Evolutionary conservation across 2,113 vertebrate species (phyloP), one percentile per base, ranked within the genome.

Genomic region (Geothlypis trichas): DNA sequence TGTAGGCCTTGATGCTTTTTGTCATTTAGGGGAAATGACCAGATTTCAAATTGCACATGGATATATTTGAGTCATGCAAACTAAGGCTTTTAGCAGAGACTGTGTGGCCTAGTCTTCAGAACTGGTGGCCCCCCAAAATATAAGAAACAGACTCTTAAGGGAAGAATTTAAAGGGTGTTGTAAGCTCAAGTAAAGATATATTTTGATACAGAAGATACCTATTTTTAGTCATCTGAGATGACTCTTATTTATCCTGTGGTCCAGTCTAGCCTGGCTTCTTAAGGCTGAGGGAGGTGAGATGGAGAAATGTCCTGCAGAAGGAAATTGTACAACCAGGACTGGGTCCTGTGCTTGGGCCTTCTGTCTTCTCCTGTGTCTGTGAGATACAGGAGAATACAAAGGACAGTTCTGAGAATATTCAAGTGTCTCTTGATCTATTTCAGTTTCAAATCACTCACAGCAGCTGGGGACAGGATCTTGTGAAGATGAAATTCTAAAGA

Each of bases 1-100:
- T 80, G 44, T 90, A 84, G 88, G 52, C 66, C 24, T 78, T 75
- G 84, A 91, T 95, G 57, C 33, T 78, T 81, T 92, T 61, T 92
- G 65, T 89, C 44, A 24, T 81, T 59, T 46, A 41, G 68, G 58
- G 47, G 68, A 57, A 82, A 68, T 65, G 65, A 61, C 68, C 76
- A 39, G 8, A 82, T 82, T 79, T 90, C 23, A 61, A 77, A 81
- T 37, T 86, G 85, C 85, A 91, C 71, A 21, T 27, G 71, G 49
- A 23, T 89, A 18, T 82, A 12, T 72, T 13, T 59, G 47, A 72
- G 11, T 74, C 51, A 67, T 55, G 51, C 62, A 83, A 83, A 59
- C 30, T 20, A 5, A 87, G 37, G 26, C 24, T 75, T 58, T 89
- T 68, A 46, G 49, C 79, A 37, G 62, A 61, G 66, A 73, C 41